Evolutionary conservation across 2,888 invertebrate genomes (phyloP).

Genomic region (Nemotelus pantherinus): DNA sequence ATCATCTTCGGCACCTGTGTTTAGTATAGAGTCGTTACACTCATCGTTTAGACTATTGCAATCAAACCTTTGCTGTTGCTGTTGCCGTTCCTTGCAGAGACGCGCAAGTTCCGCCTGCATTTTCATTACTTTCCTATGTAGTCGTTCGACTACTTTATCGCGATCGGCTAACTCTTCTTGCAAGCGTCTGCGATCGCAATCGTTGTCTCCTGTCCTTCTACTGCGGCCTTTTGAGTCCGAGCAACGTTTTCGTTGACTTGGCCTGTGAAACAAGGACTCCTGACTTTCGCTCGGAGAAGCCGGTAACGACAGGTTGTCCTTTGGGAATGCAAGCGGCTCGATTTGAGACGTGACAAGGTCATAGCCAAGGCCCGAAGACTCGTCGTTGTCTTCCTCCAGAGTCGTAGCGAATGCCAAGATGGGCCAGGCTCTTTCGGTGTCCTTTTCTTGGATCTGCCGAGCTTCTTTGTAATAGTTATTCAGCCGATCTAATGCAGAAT

Average conservation of each 20-base stretch:
- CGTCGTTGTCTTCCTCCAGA: conserved; percentile 58
- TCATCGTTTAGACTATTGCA: conserved; percentile 10
- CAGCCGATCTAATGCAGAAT: background rate
- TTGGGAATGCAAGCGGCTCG: conserved; percentile 16
- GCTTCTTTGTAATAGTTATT: conserved; percentile 53
- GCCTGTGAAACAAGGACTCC: conserved; percentile 1
- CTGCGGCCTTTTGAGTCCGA: conserved; percentile 76
- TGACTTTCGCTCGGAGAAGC: background rate
- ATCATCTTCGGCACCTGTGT: conserved; percentile 38
- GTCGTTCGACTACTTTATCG: conserved; percentile 46
- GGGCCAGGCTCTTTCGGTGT: conserved; percentile 57
- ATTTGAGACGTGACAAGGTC: conserved; percentile 14
- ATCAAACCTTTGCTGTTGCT: conserved; percentile 33
- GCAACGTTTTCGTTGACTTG: conserved; percentile 65
- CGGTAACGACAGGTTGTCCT: background rate
- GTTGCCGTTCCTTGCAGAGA: conserved; percentile 35
- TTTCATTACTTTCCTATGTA: conserved; percentile 48
- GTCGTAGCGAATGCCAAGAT: conserved; percentile 59
- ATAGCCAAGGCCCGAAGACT: conserved; percentile 45
- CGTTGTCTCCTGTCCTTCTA: conserved; percentile 71
- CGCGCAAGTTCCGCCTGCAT: conserved; percentile 46
- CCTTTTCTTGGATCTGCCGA: conserved; percentile 59
- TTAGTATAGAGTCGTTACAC: conserved; percentile 25
- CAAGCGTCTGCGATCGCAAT: conserved; percentile 70
- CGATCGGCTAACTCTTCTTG: conserved; percentile 48